Conservation (phyloP, 2,888 invertebrate species). For the Caenorhabditis doughertyi region DNA sequence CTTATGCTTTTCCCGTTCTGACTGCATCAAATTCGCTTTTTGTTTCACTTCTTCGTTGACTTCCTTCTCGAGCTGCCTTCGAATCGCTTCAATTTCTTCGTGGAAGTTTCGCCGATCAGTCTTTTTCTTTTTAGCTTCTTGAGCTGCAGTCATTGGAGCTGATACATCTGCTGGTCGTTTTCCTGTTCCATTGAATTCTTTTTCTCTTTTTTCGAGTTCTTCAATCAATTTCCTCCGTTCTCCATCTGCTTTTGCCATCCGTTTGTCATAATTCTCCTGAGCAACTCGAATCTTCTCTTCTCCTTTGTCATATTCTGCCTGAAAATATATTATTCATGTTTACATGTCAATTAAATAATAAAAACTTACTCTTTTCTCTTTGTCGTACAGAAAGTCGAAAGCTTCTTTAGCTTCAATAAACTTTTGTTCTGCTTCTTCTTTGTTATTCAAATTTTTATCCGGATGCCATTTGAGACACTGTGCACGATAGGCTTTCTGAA, state of each 20-base stretch:
- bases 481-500: conserved; percentile 72
- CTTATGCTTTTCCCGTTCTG: conserved; percentile 30
- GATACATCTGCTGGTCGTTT: conserved; percentile 34
- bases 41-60: conserved; percentile 67
- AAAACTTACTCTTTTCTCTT: conserved; percentile 65
- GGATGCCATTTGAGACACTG: conserved; percentile 77
- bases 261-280: conserved; percentile 56
- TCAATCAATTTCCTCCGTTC: conserved; percentile 65
- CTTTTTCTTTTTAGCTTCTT: conserved; percentile 50
- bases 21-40: conserved; percentile 40
- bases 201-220: conserved; percentile 68
- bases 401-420: conserved; percentile 74
- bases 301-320: conserved; percentile 69
- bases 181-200: conserved; percentile 43
- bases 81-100: conserved; percentile 67
- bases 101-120: conserved; percentile 30
- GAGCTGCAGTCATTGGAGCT: conserved; percentile 34
- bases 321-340: too few relatives aligned
- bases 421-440: conserved; percentile 67
- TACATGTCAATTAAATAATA: too few relatives aligned
- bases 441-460: conserved; percentile 73
- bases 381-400: conserved; percentile 71
- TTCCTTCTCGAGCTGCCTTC: conserved; percentile 62
- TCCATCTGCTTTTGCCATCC: conserved; percentile 72
- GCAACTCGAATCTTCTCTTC: conserved; percentile 56